Evolutionary conservation across 2,113 vertebrate genomes (phyloP).

Genomic region (Cyrtonyx montezumae): DNA sequence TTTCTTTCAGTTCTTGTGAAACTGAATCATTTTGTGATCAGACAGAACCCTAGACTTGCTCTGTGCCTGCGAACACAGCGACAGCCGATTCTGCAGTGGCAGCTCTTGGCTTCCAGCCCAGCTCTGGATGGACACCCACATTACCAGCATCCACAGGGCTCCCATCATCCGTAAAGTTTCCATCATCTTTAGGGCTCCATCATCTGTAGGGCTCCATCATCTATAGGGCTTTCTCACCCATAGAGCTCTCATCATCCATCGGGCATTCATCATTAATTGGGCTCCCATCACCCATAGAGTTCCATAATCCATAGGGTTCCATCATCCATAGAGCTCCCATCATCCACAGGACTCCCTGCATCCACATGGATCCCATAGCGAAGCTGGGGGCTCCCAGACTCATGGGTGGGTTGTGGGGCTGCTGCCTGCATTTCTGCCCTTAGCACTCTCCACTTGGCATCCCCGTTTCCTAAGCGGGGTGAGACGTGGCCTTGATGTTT

Average conservation of each 20-base stretch:
- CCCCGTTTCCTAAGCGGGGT: background rate
- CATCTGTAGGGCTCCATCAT: too few relatives aligned
- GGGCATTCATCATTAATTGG: too few relatives aligned
- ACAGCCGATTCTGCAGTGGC: background rate
- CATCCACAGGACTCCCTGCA: too few relatives aligned
- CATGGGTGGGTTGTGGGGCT: background rate
- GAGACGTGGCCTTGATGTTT: background rate
- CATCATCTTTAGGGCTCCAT: background rate
- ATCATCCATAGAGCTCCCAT: too few relatives aligned
- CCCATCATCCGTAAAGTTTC: background rate
- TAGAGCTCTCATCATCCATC: too few relatives aligned
- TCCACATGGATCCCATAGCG: background rate
- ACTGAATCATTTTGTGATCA: background rate
- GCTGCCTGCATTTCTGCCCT: background rate
- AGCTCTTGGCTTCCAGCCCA: background rate
- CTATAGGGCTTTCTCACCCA: too few relatives aligned
- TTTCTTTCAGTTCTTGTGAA: background rate
- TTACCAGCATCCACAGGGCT: background rate
- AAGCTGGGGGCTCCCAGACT: fast-evolving
- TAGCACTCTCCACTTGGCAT: fast-evolving
- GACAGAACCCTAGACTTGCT: background rate
- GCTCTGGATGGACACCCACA: background rate
- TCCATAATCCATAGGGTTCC: too few relatives aligned
- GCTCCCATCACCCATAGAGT: background rate
- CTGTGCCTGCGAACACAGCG: background rate